phyloP scores from a whole-genome alignment of 2,888 invertebrate genomes.

The Perizoma affinitatum region DNA sequence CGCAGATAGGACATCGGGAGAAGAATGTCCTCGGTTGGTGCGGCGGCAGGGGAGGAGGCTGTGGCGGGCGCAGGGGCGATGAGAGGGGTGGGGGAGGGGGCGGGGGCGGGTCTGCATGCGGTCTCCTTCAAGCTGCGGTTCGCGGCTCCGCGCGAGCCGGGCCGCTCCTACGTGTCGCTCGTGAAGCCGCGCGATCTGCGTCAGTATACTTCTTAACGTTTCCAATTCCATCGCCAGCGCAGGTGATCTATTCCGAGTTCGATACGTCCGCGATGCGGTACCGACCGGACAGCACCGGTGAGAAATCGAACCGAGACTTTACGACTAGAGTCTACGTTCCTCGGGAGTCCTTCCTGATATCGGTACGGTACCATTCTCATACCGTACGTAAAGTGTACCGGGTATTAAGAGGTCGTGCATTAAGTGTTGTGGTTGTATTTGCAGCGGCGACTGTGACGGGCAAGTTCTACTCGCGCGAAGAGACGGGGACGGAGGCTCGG shows the following conservation, averaged over 20 bases:
- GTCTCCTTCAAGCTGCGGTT: conserved; percentile 39
- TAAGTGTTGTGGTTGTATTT: neutral
- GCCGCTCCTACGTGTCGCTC: conserved; percentile 59
- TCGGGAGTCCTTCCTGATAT: too few relatives aligned
- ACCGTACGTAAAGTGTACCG: too few relatives aligned
- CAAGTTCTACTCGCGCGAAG: conserved; percentile 49
- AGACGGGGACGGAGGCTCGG: conserved; percentile 26
- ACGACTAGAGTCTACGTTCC: too few relatives aligned
- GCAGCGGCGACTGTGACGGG: conserved; percentile 67
- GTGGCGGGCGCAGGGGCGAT: conserved; percentile 70
- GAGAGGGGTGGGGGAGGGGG: neutral
- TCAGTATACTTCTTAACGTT: neutral
- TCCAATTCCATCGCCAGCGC: too few relatives aligned
- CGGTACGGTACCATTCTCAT: too few relatives aligned
- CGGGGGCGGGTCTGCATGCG: neutral
- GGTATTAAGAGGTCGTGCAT: too few relatives aligned
- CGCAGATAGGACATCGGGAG: too few relatives aligned
- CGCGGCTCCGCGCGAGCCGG: conserved; percentile 67
- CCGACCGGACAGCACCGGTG: too few relatives aligned
- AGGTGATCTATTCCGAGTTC: too few relatives aligned
- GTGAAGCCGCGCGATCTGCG: conserved; percentile 53
- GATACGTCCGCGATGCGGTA: too few relatives aligned
- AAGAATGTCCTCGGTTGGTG: too few relatives aligned
- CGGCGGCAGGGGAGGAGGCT: conserved; percentile 26
- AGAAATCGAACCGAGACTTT: too few relatives aligned